phyloP scores from a whole-genome alignment of 2,797 vertebrate genomes.

The Darevskia nairensis region DNA sequence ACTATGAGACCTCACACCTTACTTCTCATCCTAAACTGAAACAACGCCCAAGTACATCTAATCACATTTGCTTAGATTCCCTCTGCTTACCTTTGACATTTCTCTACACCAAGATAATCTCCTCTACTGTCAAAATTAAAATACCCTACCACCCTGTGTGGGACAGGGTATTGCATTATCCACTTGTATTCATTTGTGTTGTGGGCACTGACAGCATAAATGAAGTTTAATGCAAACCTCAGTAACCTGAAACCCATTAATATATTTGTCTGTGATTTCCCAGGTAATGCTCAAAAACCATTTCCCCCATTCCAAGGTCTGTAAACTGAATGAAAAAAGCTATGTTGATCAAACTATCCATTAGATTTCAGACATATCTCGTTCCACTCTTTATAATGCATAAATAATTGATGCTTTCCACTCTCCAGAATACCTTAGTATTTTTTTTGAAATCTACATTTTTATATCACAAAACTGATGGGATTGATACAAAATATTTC shows the following conservation, averaged over 20 bases:
- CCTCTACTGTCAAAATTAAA: not conserved
- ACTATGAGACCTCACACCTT: not conserved
- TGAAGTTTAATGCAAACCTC: not conserved
- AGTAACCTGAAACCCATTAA: not conserved
- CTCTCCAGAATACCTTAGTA: too few species aligned
- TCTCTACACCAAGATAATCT: not conserved
- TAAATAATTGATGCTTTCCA: not conserved
- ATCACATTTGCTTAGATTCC: not conserved
- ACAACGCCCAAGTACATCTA: not conserved
- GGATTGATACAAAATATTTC: not conserved
- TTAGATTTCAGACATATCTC: too few species aligned
- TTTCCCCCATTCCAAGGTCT: not conserved
- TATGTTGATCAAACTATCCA: not conserved
- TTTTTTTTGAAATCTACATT: accelerated
- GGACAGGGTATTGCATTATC: not conserved
- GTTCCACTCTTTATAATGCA: not conserved
- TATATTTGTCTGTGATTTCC: not conserved
- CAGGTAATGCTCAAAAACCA: not conserved
- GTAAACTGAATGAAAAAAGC: not conserved
- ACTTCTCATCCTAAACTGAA: not conserved
- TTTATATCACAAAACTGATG: not conserved
- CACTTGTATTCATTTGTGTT: not conserved
- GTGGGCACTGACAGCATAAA: too few species aligned
- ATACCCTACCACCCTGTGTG: not conserved
- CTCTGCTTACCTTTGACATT: not conserved